These are phyloP conservation scores for Bibio marci DNA, from an alignment of 2,888 invertebrate genomes.

Conservation along the genomic window DNA sequence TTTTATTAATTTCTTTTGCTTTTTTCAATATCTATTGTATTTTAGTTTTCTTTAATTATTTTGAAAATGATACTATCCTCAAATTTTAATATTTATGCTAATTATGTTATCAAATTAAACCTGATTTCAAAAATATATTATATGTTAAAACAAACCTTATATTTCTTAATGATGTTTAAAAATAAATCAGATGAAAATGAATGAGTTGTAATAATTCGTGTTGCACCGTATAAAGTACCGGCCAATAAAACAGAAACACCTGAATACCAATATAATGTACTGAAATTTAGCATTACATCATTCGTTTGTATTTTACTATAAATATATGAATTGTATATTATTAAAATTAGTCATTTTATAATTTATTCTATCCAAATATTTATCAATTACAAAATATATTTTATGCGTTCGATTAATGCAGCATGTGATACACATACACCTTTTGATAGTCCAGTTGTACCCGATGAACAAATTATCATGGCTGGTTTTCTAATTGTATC, in stretches of 20 bases:
- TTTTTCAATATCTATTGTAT: too few species aligned
- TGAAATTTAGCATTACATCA: constrained; percentile 17
- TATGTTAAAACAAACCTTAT: background rate
- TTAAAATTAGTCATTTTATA: too few species aligned
- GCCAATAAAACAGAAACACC: constrained; percentile 17
- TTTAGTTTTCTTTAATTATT: too few species aligned
- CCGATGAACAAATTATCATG: constrained; percentile 22
- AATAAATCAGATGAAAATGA: constrained; percentile 1
- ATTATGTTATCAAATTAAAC: too few species aligned
- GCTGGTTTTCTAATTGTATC: constrained; percentile 2
- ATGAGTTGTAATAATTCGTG: constrained; percentile 18
- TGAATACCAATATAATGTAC: constrained; percentile 21
- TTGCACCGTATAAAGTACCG: constrained; percentile 19
- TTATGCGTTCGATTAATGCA: background rate
- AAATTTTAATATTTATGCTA: too few species aligned
- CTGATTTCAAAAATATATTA: too few species aligned
- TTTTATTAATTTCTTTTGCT: too few species aligned
- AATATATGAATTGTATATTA: too few species aligned
- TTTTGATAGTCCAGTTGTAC: constrained; percentile 22
- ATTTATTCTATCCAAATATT: too few species aligned
- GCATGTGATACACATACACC: constrained; percentile 12
- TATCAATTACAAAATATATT: too few species aligned
- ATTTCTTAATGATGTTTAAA: constrained; percentile 2
- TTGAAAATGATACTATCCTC: too few species aligned
- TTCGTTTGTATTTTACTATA: background rate